phyloP scores from a whole-genome alignment of 2,113 vertebrate species.

The Pelmatolapia mariae region DNA sequence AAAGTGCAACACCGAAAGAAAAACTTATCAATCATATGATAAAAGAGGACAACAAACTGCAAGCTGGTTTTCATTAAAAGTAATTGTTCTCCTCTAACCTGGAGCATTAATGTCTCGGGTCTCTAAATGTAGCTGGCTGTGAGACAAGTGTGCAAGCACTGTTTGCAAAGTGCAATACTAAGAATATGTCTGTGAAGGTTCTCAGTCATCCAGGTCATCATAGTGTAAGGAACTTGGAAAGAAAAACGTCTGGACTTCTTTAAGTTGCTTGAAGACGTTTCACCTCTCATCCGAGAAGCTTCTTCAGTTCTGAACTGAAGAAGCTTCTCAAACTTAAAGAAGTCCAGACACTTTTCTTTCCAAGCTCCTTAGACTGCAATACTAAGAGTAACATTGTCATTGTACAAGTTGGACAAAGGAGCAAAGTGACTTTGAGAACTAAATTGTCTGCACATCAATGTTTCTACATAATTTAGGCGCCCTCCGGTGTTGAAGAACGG shows the following conservation, averaged over 20 bases:
- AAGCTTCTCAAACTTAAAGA: no score
- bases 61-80: not conserved
- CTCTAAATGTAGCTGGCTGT: not conserved
- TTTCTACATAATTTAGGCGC: not conserved
- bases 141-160: not conserved
- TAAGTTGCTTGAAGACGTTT: no score
- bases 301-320: no score
- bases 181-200: no score
- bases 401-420: not conserved
- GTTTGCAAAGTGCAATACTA: not conserved
- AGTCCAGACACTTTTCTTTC: no score
- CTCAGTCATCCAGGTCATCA: no score
- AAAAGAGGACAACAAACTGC: not conserved
- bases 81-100: not conserved
- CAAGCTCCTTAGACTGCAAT: no score
- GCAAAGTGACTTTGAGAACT: rapidly evolving
- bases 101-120: not conserved
- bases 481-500: not conserved
- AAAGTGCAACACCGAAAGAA: not conserved
- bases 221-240: no score
- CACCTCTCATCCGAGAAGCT: no score
- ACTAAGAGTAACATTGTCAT: not conserved
- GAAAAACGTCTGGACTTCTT: no score
- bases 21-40: not conserved
- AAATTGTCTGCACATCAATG: not conserved